Evolutionary conservation across 2,888 invertebrate genomes (phyloP), one percentile per base, ranked within the genome.

Genomic region (Lasiommata megera): DNA sequence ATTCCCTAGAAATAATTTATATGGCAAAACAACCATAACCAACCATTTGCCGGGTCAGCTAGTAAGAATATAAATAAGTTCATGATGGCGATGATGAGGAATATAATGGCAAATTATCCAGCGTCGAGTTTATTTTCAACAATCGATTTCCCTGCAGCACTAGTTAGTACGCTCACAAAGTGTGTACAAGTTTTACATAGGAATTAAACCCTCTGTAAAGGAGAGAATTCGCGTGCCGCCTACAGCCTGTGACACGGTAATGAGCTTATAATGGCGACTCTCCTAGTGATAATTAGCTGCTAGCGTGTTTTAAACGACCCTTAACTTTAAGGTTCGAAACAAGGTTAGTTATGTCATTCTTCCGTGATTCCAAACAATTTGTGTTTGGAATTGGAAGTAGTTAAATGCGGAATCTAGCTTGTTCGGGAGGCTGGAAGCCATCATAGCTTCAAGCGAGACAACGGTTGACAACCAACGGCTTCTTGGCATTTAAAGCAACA

Each of bases 241-340:
- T 52, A 60, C 37, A 29, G 50, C 28, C 54, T 58, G 58, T 54
- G 63, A 62, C 64, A 63, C 54, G 43, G 38, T 64, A 64, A 64
- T 62, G 50, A 56, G 37, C 34, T 62, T 56, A 58, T 60, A 64
- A 64, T 62, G 34, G 50, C 56, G 28, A 31, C 40, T 54, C 55
- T 53, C 54, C 51, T 48, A 41, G 52, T 50, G 55, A 52, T 55
- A 47, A 62, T 55, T 50, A 53, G 54, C 41, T 51, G 14, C 14
- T 3, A 37, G 55, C 37, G 28, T 40, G 28, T 28, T 51, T 51
- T 51, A 38, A 51, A 9, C 38, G 23, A 29, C 38, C 14, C 51
- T 29, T 38, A 28, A 29, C 11, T 37, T 14, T 18, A 40, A 51
- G 16, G 29, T 38, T 50, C 38, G 14, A 29, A 46, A 46, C 28